These are phyloP conservation scores for Neoaliturus tenellus DNA, from an alignment of 2,888 invertebrate species.

Conservation along the genomic window DNA sequence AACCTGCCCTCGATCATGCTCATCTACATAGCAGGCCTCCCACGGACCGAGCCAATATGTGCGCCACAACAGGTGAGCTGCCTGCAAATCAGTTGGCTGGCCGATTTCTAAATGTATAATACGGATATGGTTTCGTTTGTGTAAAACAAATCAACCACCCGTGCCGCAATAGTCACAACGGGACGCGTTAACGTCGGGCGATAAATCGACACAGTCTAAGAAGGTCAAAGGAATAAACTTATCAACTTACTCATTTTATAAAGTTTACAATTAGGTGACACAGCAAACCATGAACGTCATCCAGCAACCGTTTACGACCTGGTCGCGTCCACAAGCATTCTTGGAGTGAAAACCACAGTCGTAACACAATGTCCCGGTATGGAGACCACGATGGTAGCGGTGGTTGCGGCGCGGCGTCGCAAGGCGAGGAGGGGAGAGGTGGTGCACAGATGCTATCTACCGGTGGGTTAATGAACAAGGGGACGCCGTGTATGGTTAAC, in stretches of 20 bases:
- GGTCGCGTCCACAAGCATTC: too few relatives aligned
- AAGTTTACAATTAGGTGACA: too few relatives aligned
- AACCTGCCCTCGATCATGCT: neutral
- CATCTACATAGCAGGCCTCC: constrained; percentile 2
- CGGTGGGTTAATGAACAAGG: constrained; percentile 19
- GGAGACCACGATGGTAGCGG: neutral
- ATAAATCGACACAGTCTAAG: too few relatives aligned
- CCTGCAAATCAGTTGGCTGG: neutral
- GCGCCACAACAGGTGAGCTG: neutral
- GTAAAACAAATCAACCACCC: too few relatives aligned
- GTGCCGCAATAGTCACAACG: too few relatives aligned
- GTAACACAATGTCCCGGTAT: neutral
- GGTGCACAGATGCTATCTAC: neutral
- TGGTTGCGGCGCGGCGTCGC: neutral
- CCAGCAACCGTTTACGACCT: too few relatives aligned
- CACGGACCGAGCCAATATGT: constrained; percentile 1
- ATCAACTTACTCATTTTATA: too few relatives aligned
- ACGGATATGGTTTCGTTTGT: too few relatives aligned
- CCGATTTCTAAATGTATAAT: too few relatives aligned
- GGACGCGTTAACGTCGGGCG: too few relatives aligned
- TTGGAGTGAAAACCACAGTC: neutral
- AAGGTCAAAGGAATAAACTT: too few relatives aligned
- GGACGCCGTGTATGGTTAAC: constrained; percentile 42
- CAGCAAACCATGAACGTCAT: too few relatives aligned
- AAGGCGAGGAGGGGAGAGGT: neutral